phyloP scores from a whole-genome alignment of 1,140 invertebrate genomes.

The Zaprionus camerounensis region DNA sequence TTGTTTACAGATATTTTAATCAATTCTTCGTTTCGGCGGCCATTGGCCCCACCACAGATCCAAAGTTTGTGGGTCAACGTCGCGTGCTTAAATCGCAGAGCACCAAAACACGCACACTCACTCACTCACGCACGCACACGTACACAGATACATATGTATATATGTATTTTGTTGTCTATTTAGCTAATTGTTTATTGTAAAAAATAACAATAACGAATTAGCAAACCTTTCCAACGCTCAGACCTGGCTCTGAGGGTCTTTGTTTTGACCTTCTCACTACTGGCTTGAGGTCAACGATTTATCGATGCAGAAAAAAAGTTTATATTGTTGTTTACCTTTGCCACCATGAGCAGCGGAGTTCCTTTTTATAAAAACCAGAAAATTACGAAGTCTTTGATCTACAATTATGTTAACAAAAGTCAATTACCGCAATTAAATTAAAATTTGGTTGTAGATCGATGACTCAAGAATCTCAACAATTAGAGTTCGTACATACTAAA shows the following conservation, averaged over 20 bases:
- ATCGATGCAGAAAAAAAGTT: slow-evolving; percentile 64
- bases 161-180: slow-evolving; percentile 20
- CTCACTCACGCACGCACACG: not conserved
- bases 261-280: slow-evolving; percentile 61
- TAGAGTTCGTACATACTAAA: not conserved
- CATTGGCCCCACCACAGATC: slow-evolving; percentile 19
- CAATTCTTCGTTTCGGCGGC: slow-evolving; percentile 15
- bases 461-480: slow-evolving; percentile 14
- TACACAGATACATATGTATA: slow-evolving; percentile 9
- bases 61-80: slow-evolving; percentile 65
- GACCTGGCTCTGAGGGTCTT: slow-evolving; percentile 29
- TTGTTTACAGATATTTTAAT: not conserved
- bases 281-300: slow-evolving; percentile 73
- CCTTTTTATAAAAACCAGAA: not conserved
- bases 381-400: not conserved
- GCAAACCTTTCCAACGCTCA: slow-evolving; percentile 50
- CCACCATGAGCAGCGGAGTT: not conserved
- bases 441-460: not conserved
- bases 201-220: slow-evolving; percentile 20
- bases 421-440: not conserved
- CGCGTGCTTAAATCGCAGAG: slow-evolving; percentile 31
- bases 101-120: slow-evolving; percentile 45
- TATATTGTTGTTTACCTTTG: slow-evolving; percentile 11
- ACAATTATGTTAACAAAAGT: not conserved
- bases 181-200: slow-evolving; percentile 48